These are phyloP conservation scores for Leptinotarsa tumamoca DNA, from an alignment of 2,888 invertebrate genomes.

Conservation along the genomic window DNA sequence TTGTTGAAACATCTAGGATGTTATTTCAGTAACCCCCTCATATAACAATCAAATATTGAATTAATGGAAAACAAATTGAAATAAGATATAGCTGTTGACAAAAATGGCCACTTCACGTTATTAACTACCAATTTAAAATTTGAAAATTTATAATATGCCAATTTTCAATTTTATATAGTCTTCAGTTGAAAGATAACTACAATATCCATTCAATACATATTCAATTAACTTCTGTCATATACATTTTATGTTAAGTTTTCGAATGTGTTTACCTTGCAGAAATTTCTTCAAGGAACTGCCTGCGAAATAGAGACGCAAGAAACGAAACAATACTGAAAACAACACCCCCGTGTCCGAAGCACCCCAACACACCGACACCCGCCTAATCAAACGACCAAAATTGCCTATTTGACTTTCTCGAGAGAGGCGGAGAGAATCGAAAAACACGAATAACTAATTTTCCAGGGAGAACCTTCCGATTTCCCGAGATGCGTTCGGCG, in stretches of 20 bases:
- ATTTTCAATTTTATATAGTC: too few relatives aligned
- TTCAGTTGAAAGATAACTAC: too few relatives aligned
- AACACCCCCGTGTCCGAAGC: constrained; percentile 29
- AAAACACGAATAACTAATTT: constrained; percentile 25
- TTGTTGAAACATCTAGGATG: too few relatives aligned
- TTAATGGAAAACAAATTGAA: too few relatives aligned
- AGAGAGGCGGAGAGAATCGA: neutral
- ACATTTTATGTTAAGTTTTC: neutral
- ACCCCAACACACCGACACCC: neutral
- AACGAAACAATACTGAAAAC: constrained; percentile 20
- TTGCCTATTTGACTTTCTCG: neutral
- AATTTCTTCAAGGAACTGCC: neutral
- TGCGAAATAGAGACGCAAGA: constrained; percentile 18
- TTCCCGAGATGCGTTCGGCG: constrained; percentile 30
- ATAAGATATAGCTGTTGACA: too few relatives aligned
- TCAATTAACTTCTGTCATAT: neutral
- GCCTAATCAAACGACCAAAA: neutral
- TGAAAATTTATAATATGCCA: too few relatives aligned
- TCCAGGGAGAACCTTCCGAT: constrained; percentile 20
- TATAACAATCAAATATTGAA: too few relatives aligned
- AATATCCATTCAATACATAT: neutral
- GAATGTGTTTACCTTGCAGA: constrained; percentile 23
- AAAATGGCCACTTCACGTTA: too few relatives aligned
- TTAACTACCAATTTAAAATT: too few relatives aligned
- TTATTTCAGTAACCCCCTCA: too few relatives aligned